A percentile compares a stretch with the other conserved stretches of the same genome.
phyloP scores from a whole-genome alignment of 2,113 vertebrate genomes.

The Zosterops borbonicus region DNA sequence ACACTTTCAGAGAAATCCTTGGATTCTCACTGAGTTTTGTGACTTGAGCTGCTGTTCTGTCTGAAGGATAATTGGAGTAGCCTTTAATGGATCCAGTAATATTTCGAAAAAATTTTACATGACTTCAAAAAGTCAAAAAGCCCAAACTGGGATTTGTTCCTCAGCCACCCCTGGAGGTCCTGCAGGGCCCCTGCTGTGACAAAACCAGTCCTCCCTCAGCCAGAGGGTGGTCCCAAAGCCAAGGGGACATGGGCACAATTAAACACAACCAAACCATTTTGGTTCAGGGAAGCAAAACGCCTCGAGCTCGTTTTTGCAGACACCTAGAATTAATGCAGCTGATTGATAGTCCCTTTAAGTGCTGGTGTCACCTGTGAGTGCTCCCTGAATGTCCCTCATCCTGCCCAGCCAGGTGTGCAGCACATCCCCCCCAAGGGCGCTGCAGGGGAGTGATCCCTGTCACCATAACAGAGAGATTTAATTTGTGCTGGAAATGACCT shows the following conservation, averaged over 20 bases:
- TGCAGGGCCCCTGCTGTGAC: not conserved
- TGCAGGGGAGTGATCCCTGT: not conserved
- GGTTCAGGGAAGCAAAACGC: not conserved
- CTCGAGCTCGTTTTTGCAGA: not conserved
- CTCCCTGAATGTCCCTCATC: not conserved
- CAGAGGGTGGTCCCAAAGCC: not conserved
- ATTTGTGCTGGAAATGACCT: not conserved
- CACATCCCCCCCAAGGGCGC: rapidly evolving
- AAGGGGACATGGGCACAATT: rapidly evolving
- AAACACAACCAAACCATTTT: not conserved
- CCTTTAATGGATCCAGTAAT: not conserved
- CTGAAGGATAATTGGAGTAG: not conserved
- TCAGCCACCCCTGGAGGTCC: not conserved
- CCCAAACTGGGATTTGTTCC: not conserved
- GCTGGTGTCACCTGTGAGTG: too few species aligned
- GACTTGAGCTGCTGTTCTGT: not conserved
- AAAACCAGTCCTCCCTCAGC: rapidly evolving
- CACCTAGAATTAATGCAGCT: not conserved
- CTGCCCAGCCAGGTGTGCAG: not conserved
- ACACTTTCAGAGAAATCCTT: not conserved
- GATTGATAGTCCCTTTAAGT: too few species aligned
- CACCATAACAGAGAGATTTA: not conserved
- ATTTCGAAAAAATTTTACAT: not conserved
- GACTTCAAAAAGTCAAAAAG: not conserved
- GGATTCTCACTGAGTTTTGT: not conserved